Evolutionary conservation across 2,113 vertebrate genomes (phyloP), one percentile per base, ranked within the genome.

Genomic region (Tachysurus vachellii): DNA sequence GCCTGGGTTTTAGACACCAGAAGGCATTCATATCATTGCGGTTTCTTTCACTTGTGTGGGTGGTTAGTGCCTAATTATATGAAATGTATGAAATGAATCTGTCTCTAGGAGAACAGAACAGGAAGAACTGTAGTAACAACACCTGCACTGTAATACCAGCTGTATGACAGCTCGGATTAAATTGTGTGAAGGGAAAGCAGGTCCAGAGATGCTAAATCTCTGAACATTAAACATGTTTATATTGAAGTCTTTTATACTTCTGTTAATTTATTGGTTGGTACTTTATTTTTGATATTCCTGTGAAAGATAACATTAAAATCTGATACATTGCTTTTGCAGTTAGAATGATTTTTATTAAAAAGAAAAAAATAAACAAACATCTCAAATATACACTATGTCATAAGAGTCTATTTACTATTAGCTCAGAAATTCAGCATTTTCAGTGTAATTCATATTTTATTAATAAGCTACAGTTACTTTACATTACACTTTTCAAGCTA

Each of bases 81-180:
- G 66, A 71, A 31, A 87, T 87, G 68, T 82, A 87, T 73, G 62
- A 86, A 8, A 86, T 80, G 50, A 50, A 28, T 13, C 12, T 54
- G 23, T 64, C 53, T 81, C 31, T 19, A n/a, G 3, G 8, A 81
- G 28, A 86, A 77, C 28, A 66, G 13, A 66, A 50, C 14, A 54
- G 17, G 23, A 56, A 79, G 16, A 54, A 54, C 7, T 54, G 26
- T 79, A 11, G 73, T 23, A 53, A 64, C 28, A 47, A 71, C 9
- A 50, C n/a, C 82, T 21, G 70, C 26, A 59, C 26, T 61, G 56
- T 31, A 28, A 57, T 50, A 44, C 3, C 13, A 77, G 23, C 36
- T 76, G 83, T 14, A 64, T 75, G 59, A 62, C 19, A 50, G 12
- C 70, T 50, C 3, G 4, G 21, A 62, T 61, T 77, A 64, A 77